phyloP scores from a whole-genome alignment of 2,113 vertebrate genomes.

The Empidonax alnorum region DNA sequence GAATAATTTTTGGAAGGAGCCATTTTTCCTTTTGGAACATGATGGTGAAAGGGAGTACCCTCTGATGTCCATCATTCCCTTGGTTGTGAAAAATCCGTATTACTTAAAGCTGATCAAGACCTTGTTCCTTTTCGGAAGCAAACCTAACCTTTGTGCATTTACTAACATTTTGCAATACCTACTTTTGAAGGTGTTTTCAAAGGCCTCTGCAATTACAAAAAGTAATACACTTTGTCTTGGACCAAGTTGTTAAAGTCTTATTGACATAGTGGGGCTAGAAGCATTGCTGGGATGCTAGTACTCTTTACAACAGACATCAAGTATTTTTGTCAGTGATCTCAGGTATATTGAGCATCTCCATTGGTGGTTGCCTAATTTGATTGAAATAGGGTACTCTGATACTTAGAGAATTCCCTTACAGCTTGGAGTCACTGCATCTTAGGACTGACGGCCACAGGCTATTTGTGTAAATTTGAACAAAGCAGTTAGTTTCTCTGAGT shows the following conservation, averaged over 20 bases:
- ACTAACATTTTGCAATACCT: background rate
- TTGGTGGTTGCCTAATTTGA: background rate
- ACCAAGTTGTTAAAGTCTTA: background rate
- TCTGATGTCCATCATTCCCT: background rate
- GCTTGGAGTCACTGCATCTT: background rate
- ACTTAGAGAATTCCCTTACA: background rate
- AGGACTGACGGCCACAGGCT: background rate
- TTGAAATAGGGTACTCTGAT: fast-evolving
- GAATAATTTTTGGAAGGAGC: background rate
- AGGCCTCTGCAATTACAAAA: background rate
- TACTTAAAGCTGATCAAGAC: background rate
- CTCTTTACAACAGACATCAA: background rate
- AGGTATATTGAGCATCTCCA: background rate
- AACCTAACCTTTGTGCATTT: background rate
- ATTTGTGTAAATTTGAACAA: background rate
- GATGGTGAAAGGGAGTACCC: background rate
- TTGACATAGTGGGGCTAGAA: background rate
- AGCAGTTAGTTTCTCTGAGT: background rate
- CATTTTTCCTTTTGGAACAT: background rate
- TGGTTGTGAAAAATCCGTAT: background rate
- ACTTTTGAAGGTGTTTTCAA: background rate
- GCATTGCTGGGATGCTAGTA: background rate
- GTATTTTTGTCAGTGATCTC: background rate
- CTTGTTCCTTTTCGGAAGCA: background rate
- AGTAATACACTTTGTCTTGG: background rate